Evolutionary conservation across 2,888 invertebrate genomes (phyloP).

Genomic region (Kryphioiulus occultus): DNA sequence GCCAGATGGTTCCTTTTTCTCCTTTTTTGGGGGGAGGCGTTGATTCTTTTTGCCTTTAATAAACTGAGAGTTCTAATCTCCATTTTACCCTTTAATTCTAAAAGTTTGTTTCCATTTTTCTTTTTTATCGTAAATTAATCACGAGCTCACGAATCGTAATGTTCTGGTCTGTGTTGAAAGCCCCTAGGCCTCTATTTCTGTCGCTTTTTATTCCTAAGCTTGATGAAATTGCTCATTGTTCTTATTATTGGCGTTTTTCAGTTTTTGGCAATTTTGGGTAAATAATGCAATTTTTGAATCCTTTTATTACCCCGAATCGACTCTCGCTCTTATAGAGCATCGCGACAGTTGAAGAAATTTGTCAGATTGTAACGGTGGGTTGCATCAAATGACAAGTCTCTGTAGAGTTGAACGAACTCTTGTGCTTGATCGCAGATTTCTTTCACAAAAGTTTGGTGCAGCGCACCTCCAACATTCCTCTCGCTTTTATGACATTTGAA

Average conservation of each 20-base stretch:
- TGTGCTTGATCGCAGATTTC: neutral
- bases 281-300: neutral
- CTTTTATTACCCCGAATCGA: neutral
- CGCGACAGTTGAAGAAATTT: neutral
- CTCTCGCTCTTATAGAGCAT: neutral
- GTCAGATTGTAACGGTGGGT: neutral
- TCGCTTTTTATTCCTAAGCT: constrained; percentile 17
- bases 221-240: neutral
- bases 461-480: neutral
- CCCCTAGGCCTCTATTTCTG: neutral
- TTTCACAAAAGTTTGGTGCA: neutral
- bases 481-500: neutral
- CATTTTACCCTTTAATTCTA: neutral
- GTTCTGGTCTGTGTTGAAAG: neutral
- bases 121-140: neutral
- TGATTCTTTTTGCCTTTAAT: neutral
- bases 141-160: neutral
- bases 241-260: neutral
- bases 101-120: neutral
- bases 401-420: neutral
- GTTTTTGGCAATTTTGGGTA: neutral
- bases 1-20: constrained; percentile 3
- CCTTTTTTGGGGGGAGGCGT: neutral
- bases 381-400: neutral
- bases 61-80: neutral